Evolutionary conservation across 2,888 invertebrate genomes (phyloP), one percentile per base, ranked within the genome.

Genomic region (Acronicta alni): DNA sequence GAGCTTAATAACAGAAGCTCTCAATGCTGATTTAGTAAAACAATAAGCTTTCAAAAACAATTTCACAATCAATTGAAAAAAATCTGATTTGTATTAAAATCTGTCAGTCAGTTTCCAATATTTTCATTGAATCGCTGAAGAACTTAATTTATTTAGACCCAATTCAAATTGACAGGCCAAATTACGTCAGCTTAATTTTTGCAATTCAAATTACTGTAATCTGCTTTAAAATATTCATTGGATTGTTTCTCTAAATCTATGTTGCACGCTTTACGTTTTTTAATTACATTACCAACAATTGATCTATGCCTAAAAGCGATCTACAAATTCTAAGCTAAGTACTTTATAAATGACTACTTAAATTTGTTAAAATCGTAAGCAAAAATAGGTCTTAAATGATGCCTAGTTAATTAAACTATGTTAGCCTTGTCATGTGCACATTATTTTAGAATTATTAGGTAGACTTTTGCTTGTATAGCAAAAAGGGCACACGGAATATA

Each of bases 131-230:
- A 52, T 53, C 16, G 16, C 17, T 37, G 30, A 57, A 46, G 26
- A 43, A 32, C 30, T 42, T 26, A n/a, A 43, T 54, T 65, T 12
- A 16, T 39, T 72, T 45, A n/a, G 32, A 15, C 45, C 5, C 17
- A 8, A 16, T 38, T 45, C 44, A 64, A 72, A 57, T 49, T 57
- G 67, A 71, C 72, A 57, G 52, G 39, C 32, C 67, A 53, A 57
- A 72, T 64, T 55, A 35, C 45, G 0, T 2, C 18, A 3, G 23
- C 18, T 43, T 45, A 42, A 39, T 23, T 65, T 66, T 67, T 45
- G 41, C 57, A 71, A 55, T 52, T 51, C 47, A 70, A 63, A 64
- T 48, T 2, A 18, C 32, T 48, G n/a, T 39, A 47, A 45, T 42
- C 2, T 37, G 10, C 35, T 26, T 48, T 26, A 23, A n/a, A 70